These are phyloP conservation scores for Silurus aristotelis DNA, from an alignment of 2,797 vertebrate genomes.

Conservation along the genomic window DNA sequence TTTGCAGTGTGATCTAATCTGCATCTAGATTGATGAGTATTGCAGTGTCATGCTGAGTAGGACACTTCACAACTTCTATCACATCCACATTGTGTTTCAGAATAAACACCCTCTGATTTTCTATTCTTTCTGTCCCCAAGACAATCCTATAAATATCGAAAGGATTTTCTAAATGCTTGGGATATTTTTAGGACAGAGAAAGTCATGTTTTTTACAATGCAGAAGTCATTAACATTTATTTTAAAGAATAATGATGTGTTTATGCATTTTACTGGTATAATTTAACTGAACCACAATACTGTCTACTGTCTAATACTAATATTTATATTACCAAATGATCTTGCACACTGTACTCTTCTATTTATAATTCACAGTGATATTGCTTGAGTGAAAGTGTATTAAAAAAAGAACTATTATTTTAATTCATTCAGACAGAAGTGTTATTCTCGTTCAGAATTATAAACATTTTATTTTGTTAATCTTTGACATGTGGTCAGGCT, in stretches of 20 bases:
- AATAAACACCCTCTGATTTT: slow-evolving; percentile 29
- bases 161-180: slow-evolving; percentile 49
- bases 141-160: slow-evolving; percentile 38
- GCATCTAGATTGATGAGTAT: slow-evolving; percentile 26
- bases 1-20: slow-evolving; percentile 30
- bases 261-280: neutral
- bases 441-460: slow-evolving; percentile 48
- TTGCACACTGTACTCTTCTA: slow-evolving; percentile 45
- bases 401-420: slow-evolving; percentile 13
- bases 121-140: slow-evolving; percentile 43
- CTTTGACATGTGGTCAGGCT: slow-evolving; percentile 32
- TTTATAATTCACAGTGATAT: slow-evolving; percentile 44
- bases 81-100: slow-evolving; percentile 21
- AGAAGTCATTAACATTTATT: slow-evolving; percentile 37
- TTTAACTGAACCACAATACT: slow-evolving; percentile 29
- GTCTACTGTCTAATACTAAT: slow-evolving; percentile 44
- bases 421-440: slow-evolving; percentile 37
- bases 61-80: neutral
- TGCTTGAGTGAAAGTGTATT: slow-evolving; percentile 37
- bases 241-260: slow-evolving; percentile 12
- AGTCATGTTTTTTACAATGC: slow-evolving; percentile 46
- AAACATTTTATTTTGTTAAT: slow-evolving; percentile 54
- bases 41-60: slow-evolving; percentile 7
- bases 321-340: slow-evolving; percentile 38
- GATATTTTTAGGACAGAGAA: slow-evolving; percentile 43